Conservation (phyloP, 2,888 invertebrate species). For the Nesidiocoris tenuis region DNA sequence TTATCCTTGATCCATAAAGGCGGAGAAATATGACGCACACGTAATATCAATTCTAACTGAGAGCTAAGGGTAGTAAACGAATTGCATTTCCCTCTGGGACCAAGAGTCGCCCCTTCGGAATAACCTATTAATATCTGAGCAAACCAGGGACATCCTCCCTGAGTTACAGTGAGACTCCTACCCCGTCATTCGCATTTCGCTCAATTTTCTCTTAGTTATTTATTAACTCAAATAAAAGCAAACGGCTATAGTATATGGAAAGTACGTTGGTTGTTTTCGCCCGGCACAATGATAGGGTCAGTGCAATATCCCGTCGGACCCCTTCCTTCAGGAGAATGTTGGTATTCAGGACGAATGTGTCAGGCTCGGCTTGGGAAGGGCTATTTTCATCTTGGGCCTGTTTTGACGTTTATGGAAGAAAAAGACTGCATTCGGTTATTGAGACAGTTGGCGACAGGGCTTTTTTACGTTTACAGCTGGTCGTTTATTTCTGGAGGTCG, state of each 20-base stretch:
- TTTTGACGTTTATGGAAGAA: conserved; percentile 26
- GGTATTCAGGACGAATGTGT: conserved; percentile 37
- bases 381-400: conserved; percentile 14
- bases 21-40: background rate
- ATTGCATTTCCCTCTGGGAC: conserved; percentile 29
- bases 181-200: conserved; percentile 7
- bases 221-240: conserved; percentile 44
- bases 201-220: conserved; percentile 39
- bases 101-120: conserved; percentile 5
- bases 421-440: conserved; percentile 27
- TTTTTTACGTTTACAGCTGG: background rate
- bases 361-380: conserved; percentile 14
- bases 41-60: background rate
- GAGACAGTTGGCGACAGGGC: background rate
- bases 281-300: conserved; percentile 13
- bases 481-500: background rate
- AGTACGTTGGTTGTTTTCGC: conserved; percentile 42
- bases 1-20: background rate
- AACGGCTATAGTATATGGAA: conserved; percentile 42
- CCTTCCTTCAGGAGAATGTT: conserved; percentile 10
- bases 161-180: background rate
- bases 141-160: conserved; percentile 35
- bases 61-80: conserved; percentile 21
- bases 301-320: conserved; percentile 8
- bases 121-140: conserved; percentile 43